phyloP scores from a whole-genome alignment of 2,113 vertebrate species.

The Rousettus leschenaultii region DNA sequence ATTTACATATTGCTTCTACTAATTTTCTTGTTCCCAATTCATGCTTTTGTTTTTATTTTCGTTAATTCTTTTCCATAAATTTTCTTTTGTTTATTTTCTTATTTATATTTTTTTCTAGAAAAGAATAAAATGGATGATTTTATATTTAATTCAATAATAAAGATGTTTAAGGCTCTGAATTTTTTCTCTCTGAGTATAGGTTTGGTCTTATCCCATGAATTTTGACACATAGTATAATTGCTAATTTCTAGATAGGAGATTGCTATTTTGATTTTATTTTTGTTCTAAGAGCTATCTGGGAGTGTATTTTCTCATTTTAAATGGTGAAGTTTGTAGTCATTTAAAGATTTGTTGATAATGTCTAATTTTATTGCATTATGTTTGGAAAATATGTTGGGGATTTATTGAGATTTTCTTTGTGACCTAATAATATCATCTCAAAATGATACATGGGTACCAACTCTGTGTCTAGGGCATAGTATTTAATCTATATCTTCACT shows the following conservation, averaged over 20 bases:
- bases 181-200: not conserved
- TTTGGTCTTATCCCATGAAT: not conserved
- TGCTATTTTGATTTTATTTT: conserved; percentile 19
- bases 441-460: not conserved
- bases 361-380: not conserved
- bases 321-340: not conserved
- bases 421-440: not conserved
- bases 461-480: not conserved
- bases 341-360: conserved; percentile 3
- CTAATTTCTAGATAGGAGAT: not conserved
- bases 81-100: conserved; percentile 1
- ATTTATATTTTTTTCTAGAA: not conserved
- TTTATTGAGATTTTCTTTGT: not conserved
- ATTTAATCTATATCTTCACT: conserved; percentile 34
- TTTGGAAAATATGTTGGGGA: conserved; percentile 33
- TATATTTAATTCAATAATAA: not conserved
- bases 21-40: not conserved
- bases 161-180: not conserved
- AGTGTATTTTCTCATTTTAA: conserved; percentile 28
- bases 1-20: not conserved
- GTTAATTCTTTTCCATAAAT: not conserved
- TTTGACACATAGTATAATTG: not conserved
- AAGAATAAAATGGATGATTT: not conserved
- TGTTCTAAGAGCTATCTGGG: not conserved
- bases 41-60: not conserved